Conservation (phyloP, 2,888 invertebrate species). For the Drosophila nigricruria region DNA sequence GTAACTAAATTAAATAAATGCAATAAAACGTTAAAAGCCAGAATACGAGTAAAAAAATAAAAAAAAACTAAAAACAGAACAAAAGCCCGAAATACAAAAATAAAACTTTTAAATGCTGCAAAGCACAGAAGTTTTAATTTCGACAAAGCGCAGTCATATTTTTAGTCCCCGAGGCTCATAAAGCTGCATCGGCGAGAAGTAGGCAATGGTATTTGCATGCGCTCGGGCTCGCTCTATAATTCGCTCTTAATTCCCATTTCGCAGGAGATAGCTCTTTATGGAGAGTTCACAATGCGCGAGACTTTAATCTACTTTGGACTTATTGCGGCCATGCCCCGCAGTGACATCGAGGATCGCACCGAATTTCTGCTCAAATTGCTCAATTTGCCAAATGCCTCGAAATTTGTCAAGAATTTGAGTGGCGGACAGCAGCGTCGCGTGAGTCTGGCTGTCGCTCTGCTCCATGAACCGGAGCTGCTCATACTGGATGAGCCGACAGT, state of each 20-base stretch:
- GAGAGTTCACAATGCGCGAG: constrained; percentile 92
- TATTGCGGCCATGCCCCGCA: constrained; percentile 91
- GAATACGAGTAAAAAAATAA: constrained; percentile 10
- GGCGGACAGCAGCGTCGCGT: constrained; percentile 96
- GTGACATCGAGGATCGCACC: constrained; percentile 89
- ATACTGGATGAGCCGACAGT: constrained; percentile 97
- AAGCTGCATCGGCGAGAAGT: constrained; percentile 30
- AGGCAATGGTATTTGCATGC: constrained; percentile 35
- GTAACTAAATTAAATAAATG: constrained; percentile 78
- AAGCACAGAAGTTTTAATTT: constrained; percentile 65
- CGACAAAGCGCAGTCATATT: constrained; percentile 52
- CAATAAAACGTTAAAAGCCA: constrained; percentile 68
- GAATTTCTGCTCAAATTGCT: constrained; percentile 90
- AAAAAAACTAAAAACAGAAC: constrained; percentile 31
- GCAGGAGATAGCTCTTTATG: constrained; percentile 91
- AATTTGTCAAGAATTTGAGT: constrained; percentile 92
- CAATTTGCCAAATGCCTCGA: constrained; percentile 86
- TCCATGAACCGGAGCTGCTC: constrained; percentile 95
- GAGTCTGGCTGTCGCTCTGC: constrained; percentile 94
- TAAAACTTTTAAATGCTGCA: constrained; percentile 56
- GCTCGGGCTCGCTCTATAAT: background rate
- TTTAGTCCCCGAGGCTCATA: constrained; percentile 33
- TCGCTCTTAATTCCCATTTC: constrained; percentile 41
- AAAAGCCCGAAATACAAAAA: background rate
- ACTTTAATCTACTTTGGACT: constrained; percentile 94